Percentiles rank a stretch among this genome's conserved stretches.
phyloP scores from a whole-genome alignment of 1,140 invertebrate genomes.

The Bursaphelenchus mucronatus region DNA sequence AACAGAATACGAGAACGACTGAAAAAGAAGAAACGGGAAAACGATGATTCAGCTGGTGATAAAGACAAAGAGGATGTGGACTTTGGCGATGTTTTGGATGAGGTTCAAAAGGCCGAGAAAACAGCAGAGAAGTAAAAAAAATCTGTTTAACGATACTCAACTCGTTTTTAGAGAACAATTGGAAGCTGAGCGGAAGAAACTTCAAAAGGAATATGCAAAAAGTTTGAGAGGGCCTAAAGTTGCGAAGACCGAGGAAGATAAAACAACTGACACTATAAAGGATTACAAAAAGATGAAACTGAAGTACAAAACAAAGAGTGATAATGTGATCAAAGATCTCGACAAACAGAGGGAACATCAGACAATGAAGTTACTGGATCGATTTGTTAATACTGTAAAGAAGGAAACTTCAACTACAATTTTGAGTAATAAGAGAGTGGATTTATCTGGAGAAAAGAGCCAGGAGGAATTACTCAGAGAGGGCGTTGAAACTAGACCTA shows the following conservation, averaged over 20 bases:
- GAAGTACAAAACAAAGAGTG: constrained; percentile 68
- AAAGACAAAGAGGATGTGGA: constrained; percentile 40
- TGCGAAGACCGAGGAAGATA: constrained; percentile 31
- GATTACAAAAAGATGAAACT: constrained; percentile 73
- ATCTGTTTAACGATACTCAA: constrained; percentile 14
- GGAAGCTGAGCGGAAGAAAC: constrained; percentile 43
- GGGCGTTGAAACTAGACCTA: constrained; percentile 49
- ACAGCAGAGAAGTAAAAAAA: constrained; percentile 27
- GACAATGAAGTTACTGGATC: constrained; percentile 74
- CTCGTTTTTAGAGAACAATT: constrained; percentile 42
- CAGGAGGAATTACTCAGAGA: constrained; percentile 37
- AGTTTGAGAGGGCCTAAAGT: constrained; percentile 48
- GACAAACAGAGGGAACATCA: constrained; percentile 63
- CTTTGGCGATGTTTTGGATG: constrained; percentile 38
- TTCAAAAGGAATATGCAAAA: constrained; percentile 56
- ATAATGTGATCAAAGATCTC: constrained; percentile 62
- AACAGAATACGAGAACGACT: constrained; percentile 32
- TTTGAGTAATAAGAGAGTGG: constrained; percentile 61
- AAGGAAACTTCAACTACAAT: constrained; percentile 51
- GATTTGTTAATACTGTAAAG: constrained; percentile 71
- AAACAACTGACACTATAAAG: constrained; percentile 68
- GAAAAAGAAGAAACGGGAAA: constrained; percentile 32
- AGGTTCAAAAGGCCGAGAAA: constrained; percentile 27
- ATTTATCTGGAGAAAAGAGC: constrained; percentile 45
- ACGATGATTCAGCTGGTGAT: neutral